These are phyloP conservation scores for Pimpla rufipes DNA, from an alignment of 2,888 invertebrate species.

Conservation along the genomic window DNA sequence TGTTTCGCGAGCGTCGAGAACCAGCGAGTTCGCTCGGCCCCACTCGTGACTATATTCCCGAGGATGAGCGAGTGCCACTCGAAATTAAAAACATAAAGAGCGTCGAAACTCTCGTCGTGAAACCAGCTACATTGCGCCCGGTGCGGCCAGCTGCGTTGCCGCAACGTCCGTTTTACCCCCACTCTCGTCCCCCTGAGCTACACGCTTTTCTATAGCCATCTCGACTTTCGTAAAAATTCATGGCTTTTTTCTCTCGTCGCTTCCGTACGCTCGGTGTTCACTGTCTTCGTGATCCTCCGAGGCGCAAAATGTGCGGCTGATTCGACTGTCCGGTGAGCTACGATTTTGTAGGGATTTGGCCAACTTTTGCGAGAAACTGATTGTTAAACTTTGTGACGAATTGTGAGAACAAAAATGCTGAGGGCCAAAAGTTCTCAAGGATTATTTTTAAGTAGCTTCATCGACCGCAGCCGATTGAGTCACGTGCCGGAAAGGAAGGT, in stretches of 20 bases:
- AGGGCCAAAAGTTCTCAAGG: too few relatives aligned
- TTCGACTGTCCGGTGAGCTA: too few relatives aligned
- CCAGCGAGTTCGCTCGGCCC: slow-evolving; percentile 25
- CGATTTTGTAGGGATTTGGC: too few relatives aligned
- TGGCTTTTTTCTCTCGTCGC: background rate
- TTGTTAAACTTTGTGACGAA: too few relatives aligned
- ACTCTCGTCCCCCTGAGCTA: background rate
- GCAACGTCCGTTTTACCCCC: background rate
- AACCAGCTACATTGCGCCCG: slow-evolving; percentile 50
- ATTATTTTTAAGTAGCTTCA: too few relatives aligned
- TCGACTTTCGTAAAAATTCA: background rate
- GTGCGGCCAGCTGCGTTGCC: slow-evolving; percentile 51
- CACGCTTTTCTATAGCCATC: background rate
- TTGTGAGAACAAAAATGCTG: too few relatives aligned
- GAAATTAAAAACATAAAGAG: slow-evolving; percentile 70
- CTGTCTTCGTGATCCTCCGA: background rate
- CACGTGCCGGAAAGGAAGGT: too few relatives aligned
- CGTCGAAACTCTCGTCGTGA: slow-evolving; percentile 54
- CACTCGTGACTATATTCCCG: slow-evolving; percentile 21
- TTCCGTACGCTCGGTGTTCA: background rate
- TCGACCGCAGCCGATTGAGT: too few relatives aligned
- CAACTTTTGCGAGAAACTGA: too few relatives aligned
- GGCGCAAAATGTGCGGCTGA: too few relatives aligned
- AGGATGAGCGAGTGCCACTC: slow-evolving; percentile 34
- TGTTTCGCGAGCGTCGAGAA: slow-evolving; percentile 40